Base-by-base conservation (phyloP, 2,797 vertebrate genomes). In the Mus spretus region DNA sequence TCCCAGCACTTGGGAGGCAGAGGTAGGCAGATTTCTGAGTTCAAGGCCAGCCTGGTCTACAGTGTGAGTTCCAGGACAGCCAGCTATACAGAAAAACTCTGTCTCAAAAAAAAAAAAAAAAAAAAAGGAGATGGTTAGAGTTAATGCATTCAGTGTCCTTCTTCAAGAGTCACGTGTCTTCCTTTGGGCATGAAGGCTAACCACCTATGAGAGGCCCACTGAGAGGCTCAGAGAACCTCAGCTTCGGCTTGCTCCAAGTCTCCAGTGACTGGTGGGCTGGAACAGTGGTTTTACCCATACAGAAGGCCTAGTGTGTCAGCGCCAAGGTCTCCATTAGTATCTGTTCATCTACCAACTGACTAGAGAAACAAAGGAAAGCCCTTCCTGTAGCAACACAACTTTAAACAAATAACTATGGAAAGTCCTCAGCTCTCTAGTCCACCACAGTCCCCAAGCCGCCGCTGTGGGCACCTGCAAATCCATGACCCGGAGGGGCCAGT, bases 21-120 rank as follows among this genome's bases (percentile, higher is more conserved):
- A n/a, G n/a, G n/a, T n/a, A n/a, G n/a, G n/a, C n/a, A n/a, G n/a
- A n/a, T n/a, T n/a, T n/a, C n/a, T n/a, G n/a, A n/a, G n/a, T n/a
- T n/a, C n/a, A n/a, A n/a, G n/a, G n/a, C n/a, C n/a, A n/a, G n/a
- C n/a, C n/a, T n/a, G n/a, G n/a, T n/a, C n/a, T n/a, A n/a, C n/a
- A n/a, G n/a, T n/a, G n/a, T n/a, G n/a, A n/a, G n/a, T n/a, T n/a
- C n/a, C n/a, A n/a, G n/a, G n/a, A n/a, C n/a, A n/a, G n/a, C n/a
- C n/a, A n/a, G n/a, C n/a, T n/a, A n/a, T n/a, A n/a, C n/a, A n/a
- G n/a, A n/a, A n/a, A n/a, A n/a, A n/a, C n/a, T n/a, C n/a, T n/a
- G n/a, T n/a, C n/a, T n/a, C n/a, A n/a, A 47, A 50, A 50, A 83
- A 89, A 55, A 57, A 70, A 65, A 79, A 95, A 19, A n/a, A 95